These are phyloP conservation scores for Hecatera dysodea DNA, from an alignment of 2,888 invertebrate genomes.

Conservation along the genomic window DNA sequence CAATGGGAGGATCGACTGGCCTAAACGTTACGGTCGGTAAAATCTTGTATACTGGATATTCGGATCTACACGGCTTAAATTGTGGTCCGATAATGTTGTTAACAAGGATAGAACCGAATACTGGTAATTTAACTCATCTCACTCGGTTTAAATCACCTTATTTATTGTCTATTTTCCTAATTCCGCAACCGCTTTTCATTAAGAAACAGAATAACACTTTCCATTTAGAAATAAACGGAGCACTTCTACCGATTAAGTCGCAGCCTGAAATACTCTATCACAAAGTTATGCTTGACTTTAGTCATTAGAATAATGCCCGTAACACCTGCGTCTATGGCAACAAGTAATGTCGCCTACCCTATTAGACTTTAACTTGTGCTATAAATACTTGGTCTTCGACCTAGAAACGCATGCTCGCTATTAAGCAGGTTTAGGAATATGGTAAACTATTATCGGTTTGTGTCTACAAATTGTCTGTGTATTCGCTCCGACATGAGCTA, in stretches of 20 bases:
- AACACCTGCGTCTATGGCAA: slow-evolving; percentile 54
- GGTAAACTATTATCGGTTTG: not conserved
- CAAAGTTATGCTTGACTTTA: slow-evolving; percentile 48
- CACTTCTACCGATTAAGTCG: slow-evolving; percentile 1
- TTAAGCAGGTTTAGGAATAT: not conserved
- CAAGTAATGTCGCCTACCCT: slow-evolving; percentile 50
- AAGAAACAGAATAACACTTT: not conserved
- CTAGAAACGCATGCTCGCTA: slow-evolving; percentile 2
- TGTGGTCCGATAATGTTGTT: slow-evolving; percentile 18
- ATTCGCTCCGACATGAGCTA: not conserved
- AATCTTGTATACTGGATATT: slow-evolving; percentile 41
- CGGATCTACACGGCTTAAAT: slow-evolving; percentile 20
- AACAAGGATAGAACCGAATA: slow-evolving; percentile 1
- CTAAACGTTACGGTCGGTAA: slow-evolving; percentile 35
- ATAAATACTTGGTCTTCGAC: slow-evolving; percentile 44
- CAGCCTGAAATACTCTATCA: slow-evolving; percentile 31
- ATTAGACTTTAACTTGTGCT: slow-evolving; percentile 36
- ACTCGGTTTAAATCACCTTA: not conserved
- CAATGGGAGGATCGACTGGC: slow-evolving; percentile 43
- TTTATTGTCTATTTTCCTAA: not conserved
- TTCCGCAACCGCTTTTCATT: too few relatives aligned
- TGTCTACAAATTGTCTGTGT: not conserved
- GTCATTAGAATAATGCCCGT: slow-evolving; percentile 40
- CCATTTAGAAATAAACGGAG: slow-evolving; percentile 9
- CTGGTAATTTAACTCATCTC: slow-evolving; percentile 7